Percentiles rank a stretch among this genome's conserved stretches.
These are phyloP conservation scores for Cryptocephalus primarius DNA, from an alignment of 2,888 invertebrate species.

Conservation along the genomic window DNA sequence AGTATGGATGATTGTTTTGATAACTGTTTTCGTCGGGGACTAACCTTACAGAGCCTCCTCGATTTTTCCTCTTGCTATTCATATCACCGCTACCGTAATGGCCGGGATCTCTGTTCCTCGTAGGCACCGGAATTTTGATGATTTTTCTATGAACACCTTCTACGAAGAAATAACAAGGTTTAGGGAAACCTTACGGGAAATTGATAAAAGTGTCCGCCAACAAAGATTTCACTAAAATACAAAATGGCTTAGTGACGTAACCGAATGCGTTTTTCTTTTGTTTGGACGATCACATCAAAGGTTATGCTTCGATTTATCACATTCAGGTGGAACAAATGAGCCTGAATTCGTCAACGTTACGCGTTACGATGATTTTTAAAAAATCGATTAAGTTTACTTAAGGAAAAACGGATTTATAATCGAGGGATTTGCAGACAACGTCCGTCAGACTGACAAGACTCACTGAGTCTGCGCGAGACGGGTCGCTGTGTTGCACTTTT, in stretches of 20 bases:
- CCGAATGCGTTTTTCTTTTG: conserved; percentile 27
- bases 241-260: conserved; percentile 40
- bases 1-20: too few relatives aligned
- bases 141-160: conserved; percentile 14
- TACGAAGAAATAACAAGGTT: conserved; percentile 24
- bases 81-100: conserved; percentile 59
- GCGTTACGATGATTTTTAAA: conserved; percentile 15
- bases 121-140: conserved; percentile 78
- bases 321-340: conserved; percentile 12
- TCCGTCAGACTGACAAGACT: conserved; percentile 21
- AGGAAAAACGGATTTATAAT: conserved; percentile 21
- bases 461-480: conserved; percentile 1
- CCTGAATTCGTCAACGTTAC: conserved; percentile 12
- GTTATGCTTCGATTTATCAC: conserved; percentile 11
- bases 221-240: conserved; percentile 29
- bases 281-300: conserved; percentile 15
- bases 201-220: conserved; percentile 19
- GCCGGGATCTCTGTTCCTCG: conserved; percentile 71
- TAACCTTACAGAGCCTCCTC: conserved; percentile 67
- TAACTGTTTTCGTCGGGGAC: conserved; percentile 13
- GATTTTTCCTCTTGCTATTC: conserved; percentile 78
- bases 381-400: conserved; percentile 21
- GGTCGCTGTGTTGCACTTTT: too few relatives aligned
- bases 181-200: conserved; percentile 20
- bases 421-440: conserved; percentile 21